Conservation (phyloP, 2,113 vertebrate species). For the Gnathonemus longibarbis region DNA sequence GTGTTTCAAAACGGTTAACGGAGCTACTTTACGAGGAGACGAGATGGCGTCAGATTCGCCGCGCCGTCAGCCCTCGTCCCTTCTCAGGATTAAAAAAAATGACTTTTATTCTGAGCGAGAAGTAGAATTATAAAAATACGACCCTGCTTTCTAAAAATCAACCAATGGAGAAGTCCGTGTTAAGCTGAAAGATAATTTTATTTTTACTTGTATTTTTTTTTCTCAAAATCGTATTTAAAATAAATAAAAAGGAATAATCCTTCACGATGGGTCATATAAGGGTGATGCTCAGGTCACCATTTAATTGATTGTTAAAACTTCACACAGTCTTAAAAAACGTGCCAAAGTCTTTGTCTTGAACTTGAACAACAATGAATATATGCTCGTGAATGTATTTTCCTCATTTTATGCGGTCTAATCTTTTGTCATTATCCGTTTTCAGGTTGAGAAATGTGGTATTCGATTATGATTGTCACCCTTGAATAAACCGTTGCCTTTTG, state of each 20-base stretch:
- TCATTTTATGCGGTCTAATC: slow-evolving; percentile 92
- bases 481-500: slow-evolving; percentile 99
- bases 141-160: slow-evolving; percentile 62
- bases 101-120: slow-evolving; percentile 69
- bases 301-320: slow-evolving; percentile 92
- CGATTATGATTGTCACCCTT: slow-evolving; percentile 92
- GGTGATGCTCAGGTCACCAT: slow-evolving; percentile 79
- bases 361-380: slow-evolving; percentile 79
- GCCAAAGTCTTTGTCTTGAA: slow-evolving; percentile 99
- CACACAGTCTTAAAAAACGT: slow-evolving; percentile 96
- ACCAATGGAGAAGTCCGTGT: slow-evolving; percentile 49
- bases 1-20: slow-evolving; percentile 53
- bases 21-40: slow-evolving; percentile 55
- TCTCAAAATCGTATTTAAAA: slow-evolving; percentile 71
- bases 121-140: slow-evolving; percentile 45
- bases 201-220: slow-evolving; percentile 70
- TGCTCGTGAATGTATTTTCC: slow-evolving; percentile 99
- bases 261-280: slow-evolving; percentile 76
- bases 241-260: slow-evolving; percentile 64
- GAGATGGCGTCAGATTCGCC: slow-evolving; percentile 49
- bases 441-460: slow-evolving; percentile 89
- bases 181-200: slow-evolving; percentile 67
- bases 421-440: slow-evolving; percentile 93
- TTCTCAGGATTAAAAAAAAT: slow-evolving; percentile 88
- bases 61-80: slow-evolving; percentile 76